Conservation (phyloP, 2,888 invertebrate genomes). For the Scaptodrosophila latifasciaeformis region DNA sequence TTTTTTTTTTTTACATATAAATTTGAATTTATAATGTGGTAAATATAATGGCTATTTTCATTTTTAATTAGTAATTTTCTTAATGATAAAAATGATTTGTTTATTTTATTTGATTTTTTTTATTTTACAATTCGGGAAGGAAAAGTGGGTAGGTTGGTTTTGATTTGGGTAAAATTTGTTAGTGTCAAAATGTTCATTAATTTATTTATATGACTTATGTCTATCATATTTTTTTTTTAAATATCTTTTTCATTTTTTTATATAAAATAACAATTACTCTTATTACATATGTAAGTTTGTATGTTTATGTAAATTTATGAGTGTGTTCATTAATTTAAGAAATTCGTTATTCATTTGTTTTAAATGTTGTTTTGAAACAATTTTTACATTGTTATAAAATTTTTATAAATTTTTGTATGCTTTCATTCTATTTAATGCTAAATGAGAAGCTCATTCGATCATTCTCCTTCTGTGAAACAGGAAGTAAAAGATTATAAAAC, state of each 20-base stretch:
- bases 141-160: no score
- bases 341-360: conserved; percentile 51
- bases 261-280: conserved; percentile 49
- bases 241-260: conserved; percentile 7
- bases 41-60: conserved; percentile 10
- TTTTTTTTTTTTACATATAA: conserved; percentile 5
- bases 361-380: neutral
- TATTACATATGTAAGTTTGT: neutral
- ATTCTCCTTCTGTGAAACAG: no score
- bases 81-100: neutral
- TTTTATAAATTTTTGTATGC: no score
- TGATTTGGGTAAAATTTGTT: no score
- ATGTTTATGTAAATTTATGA: conserved; percentile 25
- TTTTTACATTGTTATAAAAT: no score
- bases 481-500: no score
- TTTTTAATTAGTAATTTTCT: neutral
- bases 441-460: no score
- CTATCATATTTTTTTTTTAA: conserved; percentile 1
- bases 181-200: conserved; percentile 43
- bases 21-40: conserved; percentile 15
- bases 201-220: conserved; percentile 27
- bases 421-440: neutral
- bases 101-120: conserved; percentile 12
- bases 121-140: conserved; percentile 13
- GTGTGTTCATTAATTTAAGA: conserved; percentile 44